These are phyloP conservation scores for Spondyliosoma cantharus DNA, from an alignment of 2,797 vertebrate genomes.

Conservation along the genomic window DNA sequence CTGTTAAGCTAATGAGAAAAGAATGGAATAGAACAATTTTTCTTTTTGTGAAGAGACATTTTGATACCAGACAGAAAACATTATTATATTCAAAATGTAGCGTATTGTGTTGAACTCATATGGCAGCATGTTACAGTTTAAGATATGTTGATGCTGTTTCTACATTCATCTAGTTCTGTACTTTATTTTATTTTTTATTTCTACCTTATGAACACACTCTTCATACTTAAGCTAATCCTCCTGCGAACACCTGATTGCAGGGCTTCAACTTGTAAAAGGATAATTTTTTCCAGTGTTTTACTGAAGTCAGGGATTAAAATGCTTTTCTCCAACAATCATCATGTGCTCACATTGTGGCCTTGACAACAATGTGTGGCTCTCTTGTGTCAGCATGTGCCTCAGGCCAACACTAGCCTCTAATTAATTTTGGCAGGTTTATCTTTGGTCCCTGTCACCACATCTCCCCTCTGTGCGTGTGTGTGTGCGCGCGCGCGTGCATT, in stretches of 20 bases:
- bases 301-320: background rate
- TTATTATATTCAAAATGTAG: too few species aligned
- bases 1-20: too few species aligned
- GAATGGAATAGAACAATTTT: too few species aligned
- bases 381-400: background rate
- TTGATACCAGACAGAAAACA: too few species aligned
- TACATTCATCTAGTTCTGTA: too few species aligned
- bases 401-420: slow-evolving; percentile 32
- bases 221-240: too few species aligned
- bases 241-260: background rate
- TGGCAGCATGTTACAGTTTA: background rate
- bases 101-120: background rate
- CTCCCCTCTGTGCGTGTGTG: background rate
- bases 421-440: slow-evolving; percentile 44
- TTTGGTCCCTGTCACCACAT: slow-evolving; percentile 31
- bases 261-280: background rate
- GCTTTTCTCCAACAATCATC: background rate
- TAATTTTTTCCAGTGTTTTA: background rate
- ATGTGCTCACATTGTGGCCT: background rate
- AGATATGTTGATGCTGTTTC: too few species aligned
- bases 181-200: background rate
- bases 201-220: background rate
- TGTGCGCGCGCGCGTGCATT: background rate
- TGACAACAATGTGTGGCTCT: background rate
- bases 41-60: too few species aligned